Evolutionary conservation across 2,113 vertebrate genomes (phyloP), one percentile per base, ranked within the genome.

Genomic region (Tragelaphus scriptus): DNA sequence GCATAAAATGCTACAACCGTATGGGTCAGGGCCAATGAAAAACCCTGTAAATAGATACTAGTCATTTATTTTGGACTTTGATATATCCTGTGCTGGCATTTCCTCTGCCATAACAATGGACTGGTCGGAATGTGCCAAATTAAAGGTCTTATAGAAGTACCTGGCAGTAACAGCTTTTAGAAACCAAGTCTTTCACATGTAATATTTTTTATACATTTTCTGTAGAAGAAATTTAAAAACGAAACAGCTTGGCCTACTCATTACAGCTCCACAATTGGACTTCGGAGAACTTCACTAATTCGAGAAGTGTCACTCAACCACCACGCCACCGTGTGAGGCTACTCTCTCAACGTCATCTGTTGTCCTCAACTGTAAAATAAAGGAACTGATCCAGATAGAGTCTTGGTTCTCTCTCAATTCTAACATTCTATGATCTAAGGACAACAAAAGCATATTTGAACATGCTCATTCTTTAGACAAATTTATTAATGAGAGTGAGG

Each of bases 61-160:
- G 88, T 93, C 85, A 91, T 97, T 98, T 96, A 77, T 94, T 96
- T 90, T 93, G 94, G 96, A 97, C 96, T 98, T 97, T 93, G 93
- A 86, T 97, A 86, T 97, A 89, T 44, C 89, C 88, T 93, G 88
- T 82, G 63, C 44, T 93, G 95, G 94, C 40, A 91, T 96, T 97
- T 97, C 93, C 91, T 98, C 93, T 93, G 82, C 40, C 56, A 30
- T 91, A 77, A 86, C 94, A 97, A 55, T 88, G 36, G 59, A 32
- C 47, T 80, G 32, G 79, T 55, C 77, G 44, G 90, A 91, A 77
- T 40, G 59, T 90, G 61, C 51, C 44, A 80, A 19, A 94, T 6
- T 56, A 85, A 88, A 92, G 51, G 59, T 85, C 94, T 96, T 88
- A 86, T 85, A 94, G 94, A 19, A 95, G 58, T 58, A 84, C n/a